Evolutionary conservation across 2,113 vertebrate genomes (phyloP).

Genomic region (Hypocryptadius cinnamomeus): DNA sequence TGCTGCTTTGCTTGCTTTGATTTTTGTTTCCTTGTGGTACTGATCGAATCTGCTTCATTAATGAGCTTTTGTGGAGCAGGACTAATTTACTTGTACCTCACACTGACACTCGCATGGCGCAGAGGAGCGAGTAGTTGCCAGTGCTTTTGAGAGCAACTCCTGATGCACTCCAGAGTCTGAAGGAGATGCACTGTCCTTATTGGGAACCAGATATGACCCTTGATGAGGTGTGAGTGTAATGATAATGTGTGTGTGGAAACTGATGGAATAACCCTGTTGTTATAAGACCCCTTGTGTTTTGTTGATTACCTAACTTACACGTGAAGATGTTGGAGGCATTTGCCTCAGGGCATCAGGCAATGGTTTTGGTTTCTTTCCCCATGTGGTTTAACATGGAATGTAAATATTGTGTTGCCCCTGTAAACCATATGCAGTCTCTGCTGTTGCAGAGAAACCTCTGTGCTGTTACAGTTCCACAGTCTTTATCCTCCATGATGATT

Average conservation of each 20-base stretch:
- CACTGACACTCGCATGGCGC: not conserved
- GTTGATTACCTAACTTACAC: not conserved
- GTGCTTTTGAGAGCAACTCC: not conserved
- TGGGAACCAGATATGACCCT: not conserved
- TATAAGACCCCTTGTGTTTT: not conserved
- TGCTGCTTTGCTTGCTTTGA: slow-evolving; percentile 41
- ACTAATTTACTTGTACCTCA: not conserved
- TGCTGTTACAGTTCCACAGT: not conserved
- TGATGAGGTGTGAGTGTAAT: not conserved
- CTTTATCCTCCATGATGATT: not conserved
- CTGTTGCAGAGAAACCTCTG: not conserved
- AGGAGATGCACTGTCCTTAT: not conserved
- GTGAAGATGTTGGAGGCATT: not conserved
- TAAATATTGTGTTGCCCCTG: not conserved
- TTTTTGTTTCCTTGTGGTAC: not conserved
- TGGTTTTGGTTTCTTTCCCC: not conserved
- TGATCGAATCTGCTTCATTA: not conserved
- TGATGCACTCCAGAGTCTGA: not conserved
- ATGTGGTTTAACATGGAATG: not conserved
- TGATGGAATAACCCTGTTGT: not conserved
- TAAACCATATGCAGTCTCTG: not conserved
- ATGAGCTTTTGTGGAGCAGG: not conserved
- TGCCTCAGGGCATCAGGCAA: not conserved
- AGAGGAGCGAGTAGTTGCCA: not conserved
- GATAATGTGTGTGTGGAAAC: not conserved